Evolutionary conservation across 2,113 vertebrate species (phyloP).

Genomic region (Maylandia zebra): DNA sequence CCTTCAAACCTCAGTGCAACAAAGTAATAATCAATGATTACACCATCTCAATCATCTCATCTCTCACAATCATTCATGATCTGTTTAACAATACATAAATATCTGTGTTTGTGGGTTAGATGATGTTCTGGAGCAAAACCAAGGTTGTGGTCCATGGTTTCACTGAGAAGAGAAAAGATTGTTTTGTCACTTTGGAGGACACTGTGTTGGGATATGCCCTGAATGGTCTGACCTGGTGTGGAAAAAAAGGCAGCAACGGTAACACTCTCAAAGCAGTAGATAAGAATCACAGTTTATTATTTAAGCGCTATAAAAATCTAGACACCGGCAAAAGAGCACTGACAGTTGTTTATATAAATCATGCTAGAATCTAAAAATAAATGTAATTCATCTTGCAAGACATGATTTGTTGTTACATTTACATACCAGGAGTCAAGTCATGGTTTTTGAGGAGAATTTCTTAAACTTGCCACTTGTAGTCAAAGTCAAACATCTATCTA

Average conservation of each 20-base stretch:
- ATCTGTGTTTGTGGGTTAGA: constrained; percentile 51
- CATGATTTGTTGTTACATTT: not conserved
- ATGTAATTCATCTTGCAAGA: not conserved
- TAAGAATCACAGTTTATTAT: not conserved
- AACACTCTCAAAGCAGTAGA: not conserved
- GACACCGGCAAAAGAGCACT: not conserved
- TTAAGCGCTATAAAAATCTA: not conserved
- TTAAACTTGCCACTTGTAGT: not conserved
- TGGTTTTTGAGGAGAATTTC: not conserved
- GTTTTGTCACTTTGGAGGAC: constrained; percentile 78
- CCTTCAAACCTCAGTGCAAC: constrained; percentile 27
- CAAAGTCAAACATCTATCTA: not conserved
- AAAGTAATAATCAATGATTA: constrained; percentile 21
- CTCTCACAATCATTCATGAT: not conserved
- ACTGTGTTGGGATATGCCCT: constrained; percentile 75
- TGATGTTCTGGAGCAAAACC: constrained; percentile 82
- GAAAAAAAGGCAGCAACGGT: constrained; percentile 63
- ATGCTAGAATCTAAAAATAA: not conserved
- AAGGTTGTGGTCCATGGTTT: constrained; percentile 62
- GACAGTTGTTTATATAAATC: not conserved
- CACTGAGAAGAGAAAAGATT: constrained; percentile 36
- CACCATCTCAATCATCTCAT: not conserved
- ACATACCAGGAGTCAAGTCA: not conserved
- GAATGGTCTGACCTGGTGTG: constrained; percentile 80
- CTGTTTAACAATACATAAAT: not conserved